A percentile compares a stretch with the other conserved stretches of the same genome.
These are phyloP conservation scores for Channa maculata DNA, from an alignment of 2,113 vertebrate genomes.

Conservation along the genomic window DNA sequence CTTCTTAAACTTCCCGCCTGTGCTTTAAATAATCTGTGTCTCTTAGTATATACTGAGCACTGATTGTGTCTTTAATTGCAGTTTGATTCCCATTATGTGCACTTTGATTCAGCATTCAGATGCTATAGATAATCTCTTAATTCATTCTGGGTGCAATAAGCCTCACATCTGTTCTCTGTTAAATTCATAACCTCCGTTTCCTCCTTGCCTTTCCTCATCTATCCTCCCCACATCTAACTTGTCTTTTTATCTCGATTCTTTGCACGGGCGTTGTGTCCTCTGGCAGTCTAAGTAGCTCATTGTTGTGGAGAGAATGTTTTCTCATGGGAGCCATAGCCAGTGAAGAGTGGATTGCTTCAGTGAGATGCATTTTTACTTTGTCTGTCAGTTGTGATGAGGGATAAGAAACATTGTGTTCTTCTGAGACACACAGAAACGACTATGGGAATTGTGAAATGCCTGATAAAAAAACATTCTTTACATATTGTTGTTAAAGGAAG, in stretches of 20 bases:
- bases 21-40: conserved; percentile 16
- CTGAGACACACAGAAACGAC: conserved; percentile 60
- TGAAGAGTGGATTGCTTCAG: conserved; percentile 69
- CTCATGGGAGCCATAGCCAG: conserved; percentile 68
- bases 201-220: conserved; percentile 34
- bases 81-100: conserved; percentile 18
- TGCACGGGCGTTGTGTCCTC: conserved; percentile 67
- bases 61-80: conserved; percentile 11
- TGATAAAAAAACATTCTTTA: conserved; percentile 30
- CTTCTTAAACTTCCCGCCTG: neutral
- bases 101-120: conserved; percentile 42
- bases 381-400: conserved; percentile 66
- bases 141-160: conserved; percentile 33
- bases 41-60: neutral
- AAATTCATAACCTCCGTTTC: conserved; percentile 51
- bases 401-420: conserved; percentile 64
- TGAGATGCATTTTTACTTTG: conserved; percentile 69
- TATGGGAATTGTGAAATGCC: conserved; percentile 42
- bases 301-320: conserved; percentile 66
- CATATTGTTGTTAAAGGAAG: conserved; percentile 36
- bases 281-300: conserved; percentile 78
- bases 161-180: conserved; percentile 56
- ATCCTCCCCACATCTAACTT: conserved; percentile 51
- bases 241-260: conserved; percentile 67
- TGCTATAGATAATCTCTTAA: conserved; percentile 24